A percentile compares a stretch with the other conserved stretches of the same genome.
phyloP scores from a whole-genome alignment of 2,113 vertebrate species.

The Dolichotis patagonum region DNA sequence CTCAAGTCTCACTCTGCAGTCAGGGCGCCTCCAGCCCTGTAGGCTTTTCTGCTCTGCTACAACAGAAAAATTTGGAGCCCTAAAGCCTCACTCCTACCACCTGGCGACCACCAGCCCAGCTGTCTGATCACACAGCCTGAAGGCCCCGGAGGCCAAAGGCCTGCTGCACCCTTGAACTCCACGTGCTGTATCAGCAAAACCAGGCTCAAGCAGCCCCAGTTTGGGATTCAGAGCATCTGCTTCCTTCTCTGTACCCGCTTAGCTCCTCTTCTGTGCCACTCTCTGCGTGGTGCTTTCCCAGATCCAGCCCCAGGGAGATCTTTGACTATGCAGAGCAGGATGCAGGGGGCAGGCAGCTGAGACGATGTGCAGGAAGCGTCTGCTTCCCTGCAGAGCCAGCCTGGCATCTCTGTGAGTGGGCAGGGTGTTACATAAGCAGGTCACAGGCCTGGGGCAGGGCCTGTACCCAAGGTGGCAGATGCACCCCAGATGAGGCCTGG shows the following conservation, averaged over 20 bases:
- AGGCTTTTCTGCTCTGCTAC: background rate
- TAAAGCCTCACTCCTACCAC: accelerated
- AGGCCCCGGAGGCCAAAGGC: accelerated
- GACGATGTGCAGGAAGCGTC: background rate
- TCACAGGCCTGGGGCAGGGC: background rate
- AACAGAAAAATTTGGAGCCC: accelerated
- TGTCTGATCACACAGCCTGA: accelerated
- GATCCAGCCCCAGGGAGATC: background rate
- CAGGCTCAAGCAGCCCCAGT: background rate
- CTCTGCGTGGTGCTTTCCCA: background rate
- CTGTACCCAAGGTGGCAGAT: background rate
- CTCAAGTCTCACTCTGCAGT: background rate
- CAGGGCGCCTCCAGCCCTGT: background rate
- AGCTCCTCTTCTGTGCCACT: background rate
- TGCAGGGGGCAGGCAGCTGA: too few relatives aligned
- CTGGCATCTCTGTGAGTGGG: background rate
- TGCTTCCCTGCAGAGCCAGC: background rate
- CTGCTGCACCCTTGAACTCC: background rate
- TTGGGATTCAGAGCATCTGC: accelerated
- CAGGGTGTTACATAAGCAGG: background rate
- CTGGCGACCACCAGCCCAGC: background rate
- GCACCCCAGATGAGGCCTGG: conserved; percentile 71
- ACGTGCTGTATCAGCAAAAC: too few relatives aligned
- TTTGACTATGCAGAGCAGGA: background rate
- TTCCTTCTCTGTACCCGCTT: background rate